These are phyloP conservation scores for Muscicapa adusta DNA, from an alignment of 2,113 vertebrate genomes.

Conservation along the genomic window DNA sequence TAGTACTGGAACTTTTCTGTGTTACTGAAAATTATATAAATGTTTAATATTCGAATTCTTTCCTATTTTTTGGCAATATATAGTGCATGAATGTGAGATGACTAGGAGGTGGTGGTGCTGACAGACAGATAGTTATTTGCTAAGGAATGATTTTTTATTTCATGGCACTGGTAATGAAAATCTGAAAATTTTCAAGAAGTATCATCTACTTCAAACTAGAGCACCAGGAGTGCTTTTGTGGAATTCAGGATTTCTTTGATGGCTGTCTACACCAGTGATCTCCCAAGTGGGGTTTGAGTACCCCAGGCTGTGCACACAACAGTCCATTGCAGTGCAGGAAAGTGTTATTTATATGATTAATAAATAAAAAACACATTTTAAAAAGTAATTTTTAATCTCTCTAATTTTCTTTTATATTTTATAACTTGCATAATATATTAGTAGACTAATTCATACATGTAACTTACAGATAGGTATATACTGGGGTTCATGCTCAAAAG, in stretches of 20 bases:
- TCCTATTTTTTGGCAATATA: neutral
- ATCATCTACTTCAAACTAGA: neutral
- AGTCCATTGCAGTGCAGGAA: neutral
- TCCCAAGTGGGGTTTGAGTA: neutral
- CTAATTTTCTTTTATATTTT: neutral
- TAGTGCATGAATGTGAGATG: neutral
- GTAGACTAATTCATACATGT: neutral
- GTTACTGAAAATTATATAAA: neutral
- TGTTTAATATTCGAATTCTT: neutral
- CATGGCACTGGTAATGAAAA: neutral
- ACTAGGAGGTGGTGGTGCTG: neutral
- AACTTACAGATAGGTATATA: neutral
- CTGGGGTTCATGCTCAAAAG: neutral
- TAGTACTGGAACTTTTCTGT: neutral
- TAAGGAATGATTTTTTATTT: neutral
- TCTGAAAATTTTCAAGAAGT: neutral
- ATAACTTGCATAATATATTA: neutral
- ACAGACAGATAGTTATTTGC: neutral
- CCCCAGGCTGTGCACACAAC: accelerated
- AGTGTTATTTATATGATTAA: neutral
- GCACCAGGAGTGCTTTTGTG: neutral
- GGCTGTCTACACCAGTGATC: neutral
- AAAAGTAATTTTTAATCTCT: neutral
- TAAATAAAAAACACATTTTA: neutral
- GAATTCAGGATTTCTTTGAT: neutral